Evolutionary conservation across 1,140 invertebrate species (phyloP).

Genomic region (Battus philenor): DNA sequence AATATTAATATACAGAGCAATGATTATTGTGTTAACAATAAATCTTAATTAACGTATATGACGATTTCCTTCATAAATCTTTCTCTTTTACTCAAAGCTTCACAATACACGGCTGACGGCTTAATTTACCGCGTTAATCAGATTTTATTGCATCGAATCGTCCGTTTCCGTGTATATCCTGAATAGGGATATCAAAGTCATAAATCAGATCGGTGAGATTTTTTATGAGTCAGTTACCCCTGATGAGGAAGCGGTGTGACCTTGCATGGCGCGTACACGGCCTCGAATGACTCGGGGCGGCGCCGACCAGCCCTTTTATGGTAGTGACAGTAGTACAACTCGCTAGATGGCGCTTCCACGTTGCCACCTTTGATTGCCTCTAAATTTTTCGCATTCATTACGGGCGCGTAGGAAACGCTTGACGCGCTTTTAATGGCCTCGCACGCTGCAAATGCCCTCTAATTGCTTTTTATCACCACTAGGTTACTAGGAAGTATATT

Average conservation of each 20-base stretch:
- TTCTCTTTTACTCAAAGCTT: not conserved
- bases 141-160: constrained; percentile 22
- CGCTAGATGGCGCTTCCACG: constrained; percentile 28
- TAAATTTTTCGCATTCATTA: constrained; percentile 35
- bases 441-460: not conserved
- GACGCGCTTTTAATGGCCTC: constrained; percentile 19
- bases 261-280: constrained; percentile 27
- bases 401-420: constrained; percentile 25
- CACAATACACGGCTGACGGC: not conserved
- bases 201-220: constrained; percentile 45
- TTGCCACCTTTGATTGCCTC: constrained; percentile 29
- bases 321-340: constrained; percentile 23
- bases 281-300: constrained; percentile 31
- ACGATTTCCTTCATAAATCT: not conserved
- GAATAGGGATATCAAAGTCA: constrained; percentile 31
- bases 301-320: constrained; percentile 41
- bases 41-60: no score
- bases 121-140: constrained; percentile 29
- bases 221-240: constrained; percentile 53
- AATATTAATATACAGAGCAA: no score
- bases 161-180: constrained; percentile 28
- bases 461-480: not conserved
- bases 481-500: constrained; percentile 5
- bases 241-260: constrained; percentile 25
- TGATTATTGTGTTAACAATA: no score